Evolutionary conservation across 2,888 invertebrate genomes (phyloP).

Genomic region (Phymatocera aterrima): DNA sequence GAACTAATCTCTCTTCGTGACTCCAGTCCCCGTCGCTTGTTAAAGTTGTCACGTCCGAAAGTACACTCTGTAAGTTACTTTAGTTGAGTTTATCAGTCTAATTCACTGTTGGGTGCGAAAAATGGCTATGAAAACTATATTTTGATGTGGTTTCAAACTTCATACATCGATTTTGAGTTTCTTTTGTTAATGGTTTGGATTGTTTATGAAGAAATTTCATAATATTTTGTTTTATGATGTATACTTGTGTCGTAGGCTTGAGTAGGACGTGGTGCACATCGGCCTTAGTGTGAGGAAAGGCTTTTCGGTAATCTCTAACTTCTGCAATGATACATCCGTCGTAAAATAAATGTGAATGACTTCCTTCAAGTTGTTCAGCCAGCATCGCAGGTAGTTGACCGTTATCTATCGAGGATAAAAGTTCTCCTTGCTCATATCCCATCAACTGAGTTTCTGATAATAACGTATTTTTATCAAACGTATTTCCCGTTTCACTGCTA

Average conservation of each 20-base stretch:
- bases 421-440: constrained; percentile 93
- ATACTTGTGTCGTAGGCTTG: constrained; percentile 90
- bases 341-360: constrained; percentile 91
- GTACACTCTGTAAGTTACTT: constrained; percentile 74
- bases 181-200: too few relatives aligned
- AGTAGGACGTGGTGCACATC: constrained; percentile 92
- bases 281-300: constrained; percentile 85
- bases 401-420: constrained; percentile 92
- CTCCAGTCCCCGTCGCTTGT: constrained; percentile 79
- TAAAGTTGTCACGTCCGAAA: constrained; percentile 71
- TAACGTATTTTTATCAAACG: constrained; percentile 81
- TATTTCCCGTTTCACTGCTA: constrained; percentile 70
- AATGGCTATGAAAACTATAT: neutral
- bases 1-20: constrained; percentile 84
- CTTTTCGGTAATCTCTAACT: constrained; percentile 91
- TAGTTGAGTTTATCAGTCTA: neutral
- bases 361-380: constrained; percentile 88
- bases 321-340: constrained; percentile 95
- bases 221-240: neutral
- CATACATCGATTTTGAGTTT: neutral
- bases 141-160: neutral
- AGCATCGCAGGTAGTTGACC: constrained; percentile 93
- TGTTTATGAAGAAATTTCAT: neutral
- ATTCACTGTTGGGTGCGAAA: neutral
- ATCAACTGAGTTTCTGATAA: constrained; percentile 83